Percentiles rank a stretch among this genome's conserved stretches.
Evolutionary conservation across 2,797 vertebrate genomes (phyloP).

Genomic region (Pangasius sanitwongsei): DNA sequence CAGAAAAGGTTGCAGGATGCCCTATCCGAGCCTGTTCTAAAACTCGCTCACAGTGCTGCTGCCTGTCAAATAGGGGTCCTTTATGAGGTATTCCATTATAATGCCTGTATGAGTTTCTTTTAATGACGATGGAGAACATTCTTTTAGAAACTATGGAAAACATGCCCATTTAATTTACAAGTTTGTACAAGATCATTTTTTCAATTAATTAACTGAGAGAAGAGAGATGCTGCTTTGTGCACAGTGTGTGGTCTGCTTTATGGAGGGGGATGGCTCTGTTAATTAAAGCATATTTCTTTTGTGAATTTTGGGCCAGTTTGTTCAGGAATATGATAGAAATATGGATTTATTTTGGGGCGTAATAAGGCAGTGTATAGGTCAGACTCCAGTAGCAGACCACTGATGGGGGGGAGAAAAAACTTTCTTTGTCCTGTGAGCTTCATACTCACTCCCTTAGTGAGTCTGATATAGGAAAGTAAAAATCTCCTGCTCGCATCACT

Average conservation of each 20-base stretch:
- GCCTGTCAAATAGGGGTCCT: background rate
- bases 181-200: background rate
- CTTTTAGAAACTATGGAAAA: background rate
- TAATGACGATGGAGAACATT: background rate
- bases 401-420: background rate
- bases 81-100: background rate
- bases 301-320: background rate
- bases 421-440: background rate
- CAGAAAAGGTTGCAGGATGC: background rate
- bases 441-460: background rate
- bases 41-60: background rate
- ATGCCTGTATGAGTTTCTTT: background rate
- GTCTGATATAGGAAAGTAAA: background rate
- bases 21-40: background rate
- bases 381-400: background rate
- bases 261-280: background rate
- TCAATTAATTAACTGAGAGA: background rate
- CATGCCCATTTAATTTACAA: background rate
- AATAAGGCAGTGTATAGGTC: background rate
- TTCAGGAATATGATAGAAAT: background rate
- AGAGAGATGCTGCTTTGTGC: background rate
- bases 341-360: background rate
- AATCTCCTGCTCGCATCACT: background rate
- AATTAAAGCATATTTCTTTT: background rate
- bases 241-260: background rate